Evolutionary conservation across 1,140 invertebrate genomes (phyloP).

Genomic region (Anastrepha obliqua): DNA sequence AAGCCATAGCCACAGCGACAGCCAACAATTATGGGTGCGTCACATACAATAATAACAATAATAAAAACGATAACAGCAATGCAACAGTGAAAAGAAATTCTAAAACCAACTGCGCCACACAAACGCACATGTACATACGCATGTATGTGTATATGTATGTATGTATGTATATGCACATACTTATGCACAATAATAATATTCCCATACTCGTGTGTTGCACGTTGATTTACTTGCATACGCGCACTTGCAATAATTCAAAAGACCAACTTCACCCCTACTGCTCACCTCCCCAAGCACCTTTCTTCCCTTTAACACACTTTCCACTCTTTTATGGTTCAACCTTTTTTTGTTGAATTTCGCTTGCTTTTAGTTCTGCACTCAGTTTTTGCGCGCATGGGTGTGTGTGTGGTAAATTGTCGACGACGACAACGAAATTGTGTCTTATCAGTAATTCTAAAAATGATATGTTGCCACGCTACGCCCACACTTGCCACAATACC

Average conservation of each 20-base stretch:
- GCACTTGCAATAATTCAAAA: constrained; percentile 25
- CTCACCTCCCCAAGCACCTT: not conserved
- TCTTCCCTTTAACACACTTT: not conserved
- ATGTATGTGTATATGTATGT: not conserved
- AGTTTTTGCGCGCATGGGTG: not conserved
- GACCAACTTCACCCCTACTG: not conserved
- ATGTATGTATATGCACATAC: not conserved
- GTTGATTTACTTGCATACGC: constrained; percentile 15
- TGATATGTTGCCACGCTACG: constrained; percentile 45
- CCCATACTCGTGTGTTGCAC: constrained; percentile 22
- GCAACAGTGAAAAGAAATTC: constrained; percentile 10
- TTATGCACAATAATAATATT: not conserved
- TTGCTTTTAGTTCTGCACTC: not conserved
- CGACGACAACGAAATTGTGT: constrained; percentile 41
- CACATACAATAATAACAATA: constrained; percentile 51
- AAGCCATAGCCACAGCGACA: not conserved
- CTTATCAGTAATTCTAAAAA: constrained; percentile 49
- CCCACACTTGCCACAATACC: constrained; percentile 23
- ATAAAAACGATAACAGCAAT: constrained; percentile 51
- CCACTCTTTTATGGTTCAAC: not conserved
- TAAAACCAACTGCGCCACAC: constrained; percentile 9
- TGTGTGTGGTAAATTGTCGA: constrained; percentile 5
- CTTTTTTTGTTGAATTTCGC: not conserved
- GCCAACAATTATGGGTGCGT: constrained; percentile 48
- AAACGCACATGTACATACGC: not conserved